phyloP scores from a whole-genome alignment of 2,797 vertebrate genomes.

The Catamblyrhynchus diadema region DNA sequence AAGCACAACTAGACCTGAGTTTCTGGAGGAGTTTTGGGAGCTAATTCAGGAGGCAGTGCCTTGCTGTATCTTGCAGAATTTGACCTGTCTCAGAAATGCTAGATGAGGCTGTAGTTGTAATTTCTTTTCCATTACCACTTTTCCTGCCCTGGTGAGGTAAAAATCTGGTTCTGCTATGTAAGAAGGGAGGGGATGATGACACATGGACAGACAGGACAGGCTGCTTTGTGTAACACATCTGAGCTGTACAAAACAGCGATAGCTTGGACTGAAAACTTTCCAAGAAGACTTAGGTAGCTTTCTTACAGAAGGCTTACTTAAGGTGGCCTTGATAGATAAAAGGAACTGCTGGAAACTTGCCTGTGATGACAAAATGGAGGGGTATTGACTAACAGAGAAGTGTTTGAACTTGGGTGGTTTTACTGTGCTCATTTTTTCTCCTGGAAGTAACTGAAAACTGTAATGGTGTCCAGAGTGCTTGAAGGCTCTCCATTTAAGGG shows the following conservation, averaged over 20 bases:
- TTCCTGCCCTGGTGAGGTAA: not conserved
- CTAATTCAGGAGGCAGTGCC: not conserved
- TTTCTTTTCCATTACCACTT: not conserved
- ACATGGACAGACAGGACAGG: not conserved
- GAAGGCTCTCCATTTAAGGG: conserved; percentile 29
- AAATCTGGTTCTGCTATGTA: not conserved
- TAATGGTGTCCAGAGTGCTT: not conserved
- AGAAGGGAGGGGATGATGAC: not conserved
- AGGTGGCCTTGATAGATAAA: conserved; percentile 41
- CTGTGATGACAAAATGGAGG: not conserved
- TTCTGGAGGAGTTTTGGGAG: not conserved
- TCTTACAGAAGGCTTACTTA: not conserved
- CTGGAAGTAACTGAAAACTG: not conserved
- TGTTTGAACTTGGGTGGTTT: not conserved
- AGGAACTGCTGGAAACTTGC: not conserved
- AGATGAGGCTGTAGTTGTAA: not conserved
- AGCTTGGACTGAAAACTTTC: not conserved
- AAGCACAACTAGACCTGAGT: not conserved
- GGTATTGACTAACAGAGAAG: not conserved
- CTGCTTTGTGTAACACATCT: not conserved
- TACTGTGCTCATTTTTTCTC: not conserved
- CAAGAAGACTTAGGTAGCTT: not conserved
- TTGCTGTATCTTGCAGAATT: not conserved
- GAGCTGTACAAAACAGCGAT: not conserved
- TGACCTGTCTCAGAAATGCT: not conserved